Conservation (phyloP, 2,113 vertebrate genomes). For the Balaenoptera acutorostrata region DNA sequence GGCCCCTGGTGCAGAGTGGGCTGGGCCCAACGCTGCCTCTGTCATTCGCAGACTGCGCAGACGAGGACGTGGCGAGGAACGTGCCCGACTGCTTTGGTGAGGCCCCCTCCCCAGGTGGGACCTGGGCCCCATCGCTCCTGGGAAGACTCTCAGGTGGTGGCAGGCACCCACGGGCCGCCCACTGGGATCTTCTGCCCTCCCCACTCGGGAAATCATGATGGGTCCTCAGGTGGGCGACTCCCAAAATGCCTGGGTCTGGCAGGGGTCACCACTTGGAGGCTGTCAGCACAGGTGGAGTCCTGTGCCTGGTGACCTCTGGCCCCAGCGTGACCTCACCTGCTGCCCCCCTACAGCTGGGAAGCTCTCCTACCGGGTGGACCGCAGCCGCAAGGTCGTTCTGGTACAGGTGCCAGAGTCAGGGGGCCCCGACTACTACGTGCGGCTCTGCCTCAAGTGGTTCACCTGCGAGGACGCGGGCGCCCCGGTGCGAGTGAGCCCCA, state of each 20-base stretch:
- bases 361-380: slow-evolving; percentile 81
- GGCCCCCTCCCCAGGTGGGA: background rate
- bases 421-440: slow-evolving; percentile 82
- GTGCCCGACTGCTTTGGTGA: slow-evolving; percentile 89
- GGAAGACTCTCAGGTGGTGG: background rate
- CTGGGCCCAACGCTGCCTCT: background rate
- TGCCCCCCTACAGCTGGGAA: slow-evolving; percentile 77
- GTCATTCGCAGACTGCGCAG: slow-evolving; percentile 83
- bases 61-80: slow-evolving; percentile 81
- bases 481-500: slow-evolving; percentile 78
- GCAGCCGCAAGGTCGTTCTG: slow-evolving; percentile 78
- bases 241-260: background rate
- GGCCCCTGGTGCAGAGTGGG: background rate
- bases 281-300: background rate
- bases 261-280: background rate
- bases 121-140: background rate
- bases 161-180: background rate
- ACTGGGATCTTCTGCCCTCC: background rate
- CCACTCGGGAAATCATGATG: background rate
- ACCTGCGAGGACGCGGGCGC: slow-evolving; percentile 81
- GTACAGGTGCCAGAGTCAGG: slow-evolving; percentile 80
- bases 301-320: background rate
- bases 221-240: background rate
- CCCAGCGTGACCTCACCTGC: background rate
- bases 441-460: slow-evolving; percentile 86